Evolutionary conservation across 2,113 vertebrate species (phyloP), one percentile per base, ranked within the genome.

Genomic region (Penelope pileata): DNA sequence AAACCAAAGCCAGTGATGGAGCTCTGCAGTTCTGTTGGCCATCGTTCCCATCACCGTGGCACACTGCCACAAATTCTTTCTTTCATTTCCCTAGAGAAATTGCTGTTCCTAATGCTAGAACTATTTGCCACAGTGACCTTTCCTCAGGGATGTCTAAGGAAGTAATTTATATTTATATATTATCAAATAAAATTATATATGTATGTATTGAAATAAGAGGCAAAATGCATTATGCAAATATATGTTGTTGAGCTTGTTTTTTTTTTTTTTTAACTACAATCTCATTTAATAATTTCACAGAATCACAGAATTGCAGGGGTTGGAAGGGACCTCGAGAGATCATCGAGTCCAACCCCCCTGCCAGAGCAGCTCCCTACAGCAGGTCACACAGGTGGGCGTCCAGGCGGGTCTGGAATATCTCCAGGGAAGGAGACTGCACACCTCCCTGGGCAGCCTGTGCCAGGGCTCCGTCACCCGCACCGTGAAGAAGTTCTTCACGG

Each of bases 201-300:
- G 12, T 62, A 40, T 34, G 27, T 40, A 64, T 32, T 21, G 21
- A 88, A 94, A 58, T 58, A 60, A 72, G 56, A 76, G 24, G 14
- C 63, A 80, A 85, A 94, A 91, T n/a, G 26, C 43, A 88, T 86
- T 83, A 78, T 34, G 30, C 30, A 95, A 88, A 91, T 86, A 90
- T 11, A 16, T 1, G 0, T 51, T 51, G 30, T 56, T 30, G 16
- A 17, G 51, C n/a, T 54, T 30, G 26, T 13, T 15, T 51, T 29
- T 29, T 16, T 29, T 53, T 53, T 27, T 88, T 45, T 68, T 91
- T 88, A 88, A 75, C 53, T 51, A 80, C 73, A 91, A 69, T 62
- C n/a, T 38, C 88, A 38, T 77, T 88, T 77, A 94, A 89, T 83
- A 86, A 92, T n/a, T 42, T 73, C 59, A 91, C 6, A 77, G 38